phyloP scores from a whole-genome alignment of 2,888 invertebrate species.

The Stenichneumon culpator region DNA sequence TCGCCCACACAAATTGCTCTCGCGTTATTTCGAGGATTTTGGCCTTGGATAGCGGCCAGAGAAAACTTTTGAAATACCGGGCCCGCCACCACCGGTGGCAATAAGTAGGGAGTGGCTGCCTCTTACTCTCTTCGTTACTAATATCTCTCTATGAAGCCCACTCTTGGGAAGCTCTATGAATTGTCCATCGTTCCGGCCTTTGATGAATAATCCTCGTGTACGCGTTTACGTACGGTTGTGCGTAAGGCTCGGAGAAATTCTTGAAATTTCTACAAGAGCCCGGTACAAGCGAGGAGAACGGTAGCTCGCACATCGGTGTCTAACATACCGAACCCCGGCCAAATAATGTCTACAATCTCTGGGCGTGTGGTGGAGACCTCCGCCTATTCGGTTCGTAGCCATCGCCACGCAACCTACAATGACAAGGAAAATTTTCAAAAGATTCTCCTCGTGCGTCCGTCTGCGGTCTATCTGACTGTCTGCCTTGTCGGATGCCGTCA shows the following conservation, averaged over 20 bases:
- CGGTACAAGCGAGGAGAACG: not conserved
- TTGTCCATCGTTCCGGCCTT: constrained; percentile 6
- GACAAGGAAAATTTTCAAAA: constrained; percentile 39
- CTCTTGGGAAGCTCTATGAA: constrained; percentile 7
- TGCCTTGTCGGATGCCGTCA: not conserved
- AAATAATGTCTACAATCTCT: constrained; percentile 44
- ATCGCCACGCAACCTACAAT: constrained; percentile 23
- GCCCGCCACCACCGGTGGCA: constrained; percentile 38
- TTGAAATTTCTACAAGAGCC: constrained; percentile 16
- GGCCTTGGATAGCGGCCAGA: constrained; percentile 82
- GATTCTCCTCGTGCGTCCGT: constrained; percentile 21
- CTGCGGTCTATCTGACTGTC: constrained; percentile 27
- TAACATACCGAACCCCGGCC: constrained; percentile 43
- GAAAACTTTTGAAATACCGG: constrained; percentile 82
- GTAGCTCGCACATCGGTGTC: constrained; percentile 4
- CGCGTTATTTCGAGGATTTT: constrained; percentile 82
- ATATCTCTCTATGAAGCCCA: constrained; percentile 12
- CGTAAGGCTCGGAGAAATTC: constrained; percentile 8
- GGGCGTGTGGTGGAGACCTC: constrained; percentile 8
- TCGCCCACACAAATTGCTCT: constrained; percentile 81
- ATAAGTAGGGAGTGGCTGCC: constrained; percentile 33
- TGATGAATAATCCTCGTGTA: constrained; percentile 13
- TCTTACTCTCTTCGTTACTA: constrained; percentile 59
- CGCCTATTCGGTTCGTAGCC: constrained; percentile 6
- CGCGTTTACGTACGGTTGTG: not conserved